These are phyloP conservation scores for Phyllotreta cruciferae DNA, from an alignment of 2,888 invertebrate genomes.

Conservation along the genomic window DNA sequence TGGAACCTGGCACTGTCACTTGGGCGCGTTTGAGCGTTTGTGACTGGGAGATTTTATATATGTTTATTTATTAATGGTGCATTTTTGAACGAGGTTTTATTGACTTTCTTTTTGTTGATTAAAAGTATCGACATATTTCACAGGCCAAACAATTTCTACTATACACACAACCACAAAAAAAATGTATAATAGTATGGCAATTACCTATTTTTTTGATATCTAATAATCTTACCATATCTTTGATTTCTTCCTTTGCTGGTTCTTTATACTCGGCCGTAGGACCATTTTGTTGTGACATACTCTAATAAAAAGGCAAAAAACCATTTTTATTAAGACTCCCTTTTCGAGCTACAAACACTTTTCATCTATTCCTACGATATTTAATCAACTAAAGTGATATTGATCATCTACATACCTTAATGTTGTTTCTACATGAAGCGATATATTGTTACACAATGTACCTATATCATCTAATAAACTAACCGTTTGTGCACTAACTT, in stretches of 20 bases:
- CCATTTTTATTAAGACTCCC: background rate
- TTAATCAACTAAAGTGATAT: slow-evolving; percentile 25
- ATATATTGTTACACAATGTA: slow-evolving; percentile 13
- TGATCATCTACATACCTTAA: slow-evolving; percentile 16
- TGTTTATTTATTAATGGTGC: no score
- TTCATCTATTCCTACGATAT: slow-evolving; percentile 20
- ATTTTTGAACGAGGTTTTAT: no score
- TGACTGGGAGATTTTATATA: no score
- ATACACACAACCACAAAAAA: no score
- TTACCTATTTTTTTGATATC: background rate
- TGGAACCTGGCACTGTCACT: slow-evolving; percentile 47
- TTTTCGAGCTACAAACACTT: background rate
- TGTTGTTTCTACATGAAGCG: slow-evolving; percentile 15
- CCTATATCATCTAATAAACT: slow-evolving; percentile 7
- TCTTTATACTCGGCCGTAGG: slow-evolving; percentile 49
- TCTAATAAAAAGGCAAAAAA: slow-evolving; percentile 29
- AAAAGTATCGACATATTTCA: no score
- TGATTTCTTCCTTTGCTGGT: slow-evolving; percentile 46
- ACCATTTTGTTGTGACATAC: slow-evolving; percentile 51
- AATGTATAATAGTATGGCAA: no score
- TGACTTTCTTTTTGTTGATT: no score
- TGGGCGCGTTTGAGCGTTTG: slow-evolving; percentile 19
- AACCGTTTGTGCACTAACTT: slow-evolving; percentile 12
- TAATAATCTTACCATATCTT: slow-evolving; percentile 46
- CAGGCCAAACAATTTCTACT: no score